Evolutionary conservation across 1,140 invertebrate species (phyloP).

Genomic region (Gryllus bimaculatus): DNA sequence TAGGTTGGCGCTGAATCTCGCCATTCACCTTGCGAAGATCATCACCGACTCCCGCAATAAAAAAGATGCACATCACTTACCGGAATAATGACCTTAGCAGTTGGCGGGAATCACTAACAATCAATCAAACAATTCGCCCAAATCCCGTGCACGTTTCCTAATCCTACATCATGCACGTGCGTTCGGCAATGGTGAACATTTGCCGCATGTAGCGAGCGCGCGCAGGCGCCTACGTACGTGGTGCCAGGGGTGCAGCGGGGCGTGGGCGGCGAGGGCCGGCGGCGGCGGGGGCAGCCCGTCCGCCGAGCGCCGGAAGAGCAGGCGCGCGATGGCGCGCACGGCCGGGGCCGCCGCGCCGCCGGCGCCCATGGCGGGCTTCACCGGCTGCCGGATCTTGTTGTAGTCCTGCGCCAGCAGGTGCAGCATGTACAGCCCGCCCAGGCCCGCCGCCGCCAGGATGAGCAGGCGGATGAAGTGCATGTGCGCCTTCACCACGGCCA

Average conservation of each 20-base stretch:
- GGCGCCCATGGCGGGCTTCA: background rate
- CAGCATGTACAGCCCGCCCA: slow-evolving; percentile 38
- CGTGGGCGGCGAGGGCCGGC: background rate
- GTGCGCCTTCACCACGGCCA: background rate
- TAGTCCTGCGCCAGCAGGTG: slow-evolving; percentile 39
- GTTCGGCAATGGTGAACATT: no score
- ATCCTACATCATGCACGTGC: no score
- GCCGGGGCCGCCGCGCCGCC: no score
- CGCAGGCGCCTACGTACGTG: background rate
- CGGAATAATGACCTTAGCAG: no score
- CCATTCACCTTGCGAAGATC: no score
- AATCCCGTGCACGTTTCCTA: no score
- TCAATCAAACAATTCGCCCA: no score
- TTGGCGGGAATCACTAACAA: no score
- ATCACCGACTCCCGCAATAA: no score
- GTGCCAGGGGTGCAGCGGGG: background rate
- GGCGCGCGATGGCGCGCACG: background rate
- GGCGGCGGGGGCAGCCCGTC: background rate
- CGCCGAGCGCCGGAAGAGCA: background rate
- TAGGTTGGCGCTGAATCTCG: no score
- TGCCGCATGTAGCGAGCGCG: no score
- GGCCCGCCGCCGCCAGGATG: slow-evolving; percentile 33
- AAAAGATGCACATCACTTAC: no score
- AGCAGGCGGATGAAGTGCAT: slow-evolving; percentile 26
- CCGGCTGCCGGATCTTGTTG: slow-evolving; percentile 26